Conservation (phyloP, 2,113 vertebrate species). For the Hyperoodon ampullatus region DNA sequence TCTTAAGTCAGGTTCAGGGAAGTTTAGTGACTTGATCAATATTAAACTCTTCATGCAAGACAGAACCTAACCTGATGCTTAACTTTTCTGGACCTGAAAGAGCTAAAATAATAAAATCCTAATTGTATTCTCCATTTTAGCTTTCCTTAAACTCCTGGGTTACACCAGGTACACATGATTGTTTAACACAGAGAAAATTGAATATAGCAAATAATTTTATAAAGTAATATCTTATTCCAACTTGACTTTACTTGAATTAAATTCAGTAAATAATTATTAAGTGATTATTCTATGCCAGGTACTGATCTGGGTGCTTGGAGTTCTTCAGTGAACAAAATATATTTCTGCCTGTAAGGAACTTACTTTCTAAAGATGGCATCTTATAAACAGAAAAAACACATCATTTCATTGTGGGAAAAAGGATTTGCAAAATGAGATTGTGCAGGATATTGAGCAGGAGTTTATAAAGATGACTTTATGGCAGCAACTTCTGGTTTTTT, state of each 20-base stretch:
- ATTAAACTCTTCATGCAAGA: background rate
- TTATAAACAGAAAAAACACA: background rate
- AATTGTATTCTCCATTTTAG: background rate
- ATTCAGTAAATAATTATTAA: background rate
- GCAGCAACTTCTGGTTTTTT: background rate
- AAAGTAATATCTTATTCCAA: background rate
- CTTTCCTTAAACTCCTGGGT: background rate
- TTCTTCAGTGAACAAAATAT: background rate
- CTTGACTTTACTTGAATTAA: conserved; percentile 28
- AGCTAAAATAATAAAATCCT: background rate
- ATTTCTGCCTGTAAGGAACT: background rate
- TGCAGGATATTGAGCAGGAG: background rate
- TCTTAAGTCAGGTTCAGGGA: background rate
- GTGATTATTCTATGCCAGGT: background rate
- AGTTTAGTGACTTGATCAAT: conserved; percentile 27
- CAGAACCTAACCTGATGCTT: background rate
- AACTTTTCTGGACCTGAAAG: background rate
- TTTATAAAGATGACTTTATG: background rate
- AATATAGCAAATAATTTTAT: background rate
- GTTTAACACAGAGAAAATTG: background rate
- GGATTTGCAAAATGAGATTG: background rate
- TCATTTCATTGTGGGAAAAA: background rate
- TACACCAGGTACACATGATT: background rate
- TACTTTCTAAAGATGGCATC: background rate
- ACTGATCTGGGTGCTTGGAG: background rate